Conservation (phyloP, 2,888 invertebrate species). For the Euplagia quadripunctaria region DNA sequence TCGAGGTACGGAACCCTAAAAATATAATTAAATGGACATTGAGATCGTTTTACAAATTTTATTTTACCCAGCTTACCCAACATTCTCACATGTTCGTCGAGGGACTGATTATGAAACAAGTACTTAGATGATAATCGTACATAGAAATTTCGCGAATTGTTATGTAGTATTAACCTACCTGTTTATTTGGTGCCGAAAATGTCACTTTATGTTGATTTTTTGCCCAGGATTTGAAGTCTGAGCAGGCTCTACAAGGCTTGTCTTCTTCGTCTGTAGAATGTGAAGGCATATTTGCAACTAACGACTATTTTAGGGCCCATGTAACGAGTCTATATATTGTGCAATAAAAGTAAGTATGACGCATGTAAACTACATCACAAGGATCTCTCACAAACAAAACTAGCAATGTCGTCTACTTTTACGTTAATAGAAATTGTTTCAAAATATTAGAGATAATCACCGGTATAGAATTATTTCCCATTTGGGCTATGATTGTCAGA, state of each 20-base stretch:
- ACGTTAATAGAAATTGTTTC: conserved; percentile 18
- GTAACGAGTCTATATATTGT: conserved; percentile 58
- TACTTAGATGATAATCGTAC: no score
- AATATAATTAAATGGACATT: no score
- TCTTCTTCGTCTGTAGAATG: conserved; percentile 78
- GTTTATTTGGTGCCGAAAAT: conserved; percentile 59
- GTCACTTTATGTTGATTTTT: conserved; percentile 85
- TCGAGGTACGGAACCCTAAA: no score
- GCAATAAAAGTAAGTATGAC: conserved; percentile 52
- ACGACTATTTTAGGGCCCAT: conserved; percentile 46
- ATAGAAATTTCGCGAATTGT: conserved; percentile 40
- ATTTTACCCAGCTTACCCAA: background rate
- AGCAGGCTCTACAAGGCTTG: conserved; percentile 90
- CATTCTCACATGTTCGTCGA: background rate
- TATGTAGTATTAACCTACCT: conserved; percentile 67
- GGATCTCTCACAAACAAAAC: conserved; percentile 12
- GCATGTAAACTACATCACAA: conserved; percentile 40
- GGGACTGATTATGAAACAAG: background rate
- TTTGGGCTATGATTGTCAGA: conserved; percentile 35
- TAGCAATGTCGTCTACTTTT: conserved; percentile 9
- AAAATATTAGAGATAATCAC: conserved; percentile 26
- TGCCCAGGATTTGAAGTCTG: conserved; percentile 91
- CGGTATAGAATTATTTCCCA: conserved; percentile 36
- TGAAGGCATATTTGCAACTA: conserved; percentile 66
- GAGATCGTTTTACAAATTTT: no score